These are phyloP conservation scores for Pteronotus mesoamericanus DNA, from an alignment of 2,797 vertebrate genomes.

Conservation along the genomic window DNA sequence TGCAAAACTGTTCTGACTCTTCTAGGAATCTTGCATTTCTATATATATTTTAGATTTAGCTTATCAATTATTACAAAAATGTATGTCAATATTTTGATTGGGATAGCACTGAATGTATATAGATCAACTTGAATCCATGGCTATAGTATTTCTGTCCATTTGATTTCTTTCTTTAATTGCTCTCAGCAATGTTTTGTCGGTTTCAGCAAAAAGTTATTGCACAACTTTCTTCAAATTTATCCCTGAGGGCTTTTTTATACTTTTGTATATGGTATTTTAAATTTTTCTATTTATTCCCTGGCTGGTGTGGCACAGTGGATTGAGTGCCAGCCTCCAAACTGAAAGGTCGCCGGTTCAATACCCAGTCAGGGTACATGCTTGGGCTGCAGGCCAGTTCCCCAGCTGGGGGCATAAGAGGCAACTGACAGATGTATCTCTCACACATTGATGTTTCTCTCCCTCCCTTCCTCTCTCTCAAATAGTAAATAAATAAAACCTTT, in stretches of 20 bases:
- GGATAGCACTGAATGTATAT: neutral
- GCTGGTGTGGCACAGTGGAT: no score
- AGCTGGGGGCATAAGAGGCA: no score
- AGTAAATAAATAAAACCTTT: no score
- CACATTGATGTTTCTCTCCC: no score
- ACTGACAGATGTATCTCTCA: no score
- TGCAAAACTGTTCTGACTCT: neutral
- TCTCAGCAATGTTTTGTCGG: neutral
- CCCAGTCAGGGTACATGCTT: no score
- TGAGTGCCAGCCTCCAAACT: no score
- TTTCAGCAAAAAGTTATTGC: neutral
- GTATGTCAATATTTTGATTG: neutral
- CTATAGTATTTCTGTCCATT: neutral
- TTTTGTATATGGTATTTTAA: neutral
- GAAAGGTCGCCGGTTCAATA: no score
- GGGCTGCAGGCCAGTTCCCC: no score
- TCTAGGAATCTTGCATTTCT: neutral
- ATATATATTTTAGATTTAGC: neutral
- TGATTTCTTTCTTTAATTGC: neutral
- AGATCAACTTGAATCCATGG: neutral
- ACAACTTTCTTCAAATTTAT: neutral
- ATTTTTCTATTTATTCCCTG: no score
- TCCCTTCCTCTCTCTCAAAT: no score
- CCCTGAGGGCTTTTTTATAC: neutral
- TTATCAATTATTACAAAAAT: neutral